A percentile compares a stretch with the other conserved stretches of the same genome.
These are phyloP conservation scores for Pocota personata DNA, from an alignment of 2,888 invertebrate species.

Conservation along the genomic window DNA sequence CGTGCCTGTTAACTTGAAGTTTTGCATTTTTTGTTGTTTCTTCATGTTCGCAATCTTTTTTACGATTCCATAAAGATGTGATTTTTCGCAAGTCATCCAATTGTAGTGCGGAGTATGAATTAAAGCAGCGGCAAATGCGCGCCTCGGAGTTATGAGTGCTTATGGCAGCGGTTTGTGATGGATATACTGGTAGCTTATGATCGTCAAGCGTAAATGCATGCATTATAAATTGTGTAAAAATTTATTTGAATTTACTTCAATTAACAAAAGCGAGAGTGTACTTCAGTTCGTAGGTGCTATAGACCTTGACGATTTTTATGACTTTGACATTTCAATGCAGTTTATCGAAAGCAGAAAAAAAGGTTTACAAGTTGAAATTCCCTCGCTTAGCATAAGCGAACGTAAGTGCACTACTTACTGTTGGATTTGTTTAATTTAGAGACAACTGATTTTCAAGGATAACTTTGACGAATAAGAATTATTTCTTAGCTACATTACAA, in stretches of 20 bases:
- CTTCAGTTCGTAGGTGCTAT: slow-evolving; percentile 49
- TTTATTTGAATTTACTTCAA: slow-evolving; percentile 71
- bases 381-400: background rate
- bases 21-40: slow-evolving; percentile 13
- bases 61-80: slow-evolving; percentile 65
- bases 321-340: slow-evolving; percentile 56
- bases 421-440: background rate
- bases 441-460: background rate
- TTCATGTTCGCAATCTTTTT: slow-evolving; percentile 42
- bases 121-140: slow-evolving; percentile 40
- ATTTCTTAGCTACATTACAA: background rate
- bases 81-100: slow-evolving; percentile 74
- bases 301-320: slow-evolving; percentile 61
- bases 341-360: background rate
- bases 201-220: slow-evolving; percentile 64
- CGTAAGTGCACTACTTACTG: background rate
- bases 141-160: slow-evolving; percentile 30
- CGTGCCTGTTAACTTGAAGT: slow-evolving; percentile 53
- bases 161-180: slow-evolving; percentile 30
- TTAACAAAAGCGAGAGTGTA: slow-evolving; percentile 73
- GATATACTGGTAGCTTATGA: slow-evolving; percentile 18
- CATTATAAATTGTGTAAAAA: slow-evolving; percentile 60
- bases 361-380: background rate
- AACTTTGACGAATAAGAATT: background rate
- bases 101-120: slow-evolving; percentile 62